Evolutionary conservation across 2,888 invertebrate genomes (phyloP).

Genomic region (Chirona hameri): DNA sequence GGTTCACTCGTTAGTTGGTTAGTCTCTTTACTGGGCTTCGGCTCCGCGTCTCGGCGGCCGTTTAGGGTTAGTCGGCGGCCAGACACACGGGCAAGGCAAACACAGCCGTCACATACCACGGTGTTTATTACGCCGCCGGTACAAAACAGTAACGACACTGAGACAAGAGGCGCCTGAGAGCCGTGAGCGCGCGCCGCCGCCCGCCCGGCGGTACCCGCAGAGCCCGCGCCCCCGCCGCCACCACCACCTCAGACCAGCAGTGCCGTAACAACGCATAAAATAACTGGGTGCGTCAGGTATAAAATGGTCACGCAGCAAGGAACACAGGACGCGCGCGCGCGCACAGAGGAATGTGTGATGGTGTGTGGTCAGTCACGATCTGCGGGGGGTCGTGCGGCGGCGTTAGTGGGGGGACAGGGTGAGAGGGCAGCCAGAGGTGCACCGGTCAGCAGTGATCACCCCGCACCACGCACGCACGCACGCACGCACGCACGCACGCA

Average conservation of each 20-base stretch:
- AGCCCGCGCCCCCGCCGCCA: neutral
- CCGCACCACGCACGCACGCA: no score
- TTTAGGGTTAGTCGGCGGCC: neutral
- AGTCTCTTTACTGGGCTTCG: neutral
- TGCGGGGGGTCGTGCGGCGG: neutral
- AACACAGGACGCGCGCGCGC: neutral
- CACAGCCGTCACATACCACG: neutral
- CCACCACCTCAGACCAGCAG: neutral
- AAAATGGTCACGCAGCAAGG: neutral
- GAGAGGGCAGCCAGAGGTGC: neutral
- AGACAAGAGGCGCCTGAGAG: neutral
- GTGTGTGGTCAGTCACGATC: neutral
- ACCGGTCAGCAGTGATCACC: neutral
- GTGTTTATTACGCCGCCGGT: conserved; percentile 1
- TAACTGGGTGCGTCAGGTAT: neutral
- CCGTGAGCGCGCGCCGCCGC: neutral
- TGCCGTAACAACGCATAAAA: conserved; percentile 10
- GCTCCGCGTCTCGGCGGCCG: conserved; percentile 11
- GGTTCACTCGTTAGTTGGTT: neutral
- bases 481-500: no score
- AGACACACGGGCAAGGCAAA: neutral
- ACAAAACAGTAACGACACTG: conserved; percentile 4
- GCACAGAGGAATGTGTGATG: neutral
- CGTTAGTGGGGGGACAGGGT: neutral
- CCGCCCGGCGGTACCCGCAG: neutral